Base-by-base conservation (phyloP, 1,140 invertebrate genomes). In the Chrysomallon squamiferum region DNA sequence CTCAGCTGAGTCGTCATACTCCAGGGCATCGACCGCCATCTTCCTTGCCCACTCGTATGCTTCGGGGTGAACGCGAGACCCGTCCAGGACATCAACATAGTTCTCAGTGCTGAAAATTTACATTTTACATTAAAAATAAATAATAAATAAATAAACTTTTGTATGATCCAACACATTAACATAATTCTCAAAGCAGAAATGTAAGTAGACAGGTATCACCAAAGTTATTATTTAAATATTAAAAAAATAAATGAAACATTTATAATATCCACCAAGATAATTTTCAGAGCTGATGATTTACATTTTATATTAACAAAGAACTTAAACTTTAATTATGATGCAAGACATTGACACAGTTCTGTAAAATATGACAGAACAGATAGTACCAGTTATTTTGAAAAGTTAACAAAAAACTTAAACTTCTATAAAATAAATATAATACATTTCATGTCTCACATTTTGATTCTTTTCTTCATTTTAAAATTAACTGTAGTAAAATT, bases 21-120 rank as follows among this genome's bases (percentile, higher is more conserved):
- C 98, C 13, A 99, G 86, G 7, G 98, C 98, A 88, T 99, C 98
- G 0, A 99, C 95, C 3, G 97, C 98, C 97, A 99, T 99, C 88
- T 99, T 99, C 25, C 96, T 87, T 0, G 98, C 98, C 97, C 97
- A 99, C 83, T 99, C 97, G 77, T 99, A 99, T 0, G 95, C 96
- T 86, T 99, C 98, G 0, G 97, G 97, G 87, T 99, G 98, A 0
- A 99, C 96, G 69, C 98, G 88, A 0, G 98, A 98, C 0, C 96
- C 96, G 82, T 99, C 98, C 4, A 99, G 85, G 0, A 99, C 95
- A 88, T 99, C 96, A 0, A 97, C 93, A 76, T 97, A 96, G 0
- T 93, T 91, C 77, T 97, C 95, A 0, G 95, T 96, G 80, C 94
- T 91, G 75, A 54, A 68, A 66, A 52, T 57, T 52, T 50, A n/a